phyloP scores from a whole-genome alignment of 2,888 invertebrate genomes.

The Torymus tubicola region DNA sequence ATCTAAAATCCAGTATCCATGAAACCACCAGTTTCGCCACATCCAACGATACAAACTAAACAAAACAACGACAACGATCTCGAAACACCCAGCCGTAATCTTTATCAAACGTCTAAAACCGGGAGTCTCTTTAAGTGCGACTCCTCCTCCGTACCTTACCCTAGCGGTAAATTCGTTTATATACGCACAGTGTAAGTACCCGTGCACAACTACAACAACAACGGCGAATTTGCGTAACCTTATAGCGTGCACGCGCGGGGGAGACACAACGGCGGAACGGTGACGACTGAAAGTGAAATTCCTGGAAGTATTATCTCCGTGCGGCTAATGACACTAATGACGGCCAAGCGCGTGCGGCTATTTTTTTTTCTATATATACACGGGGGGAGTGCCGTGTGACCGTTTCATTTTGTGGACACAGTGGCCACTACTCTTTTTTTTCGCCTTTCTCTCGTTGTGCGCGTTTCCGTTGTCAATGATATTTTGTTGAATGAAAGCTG shows the following conservation, averaged over 20 bases:
- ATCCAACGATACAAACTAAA: not conserved
- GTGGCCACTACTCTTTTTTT: not conserved
- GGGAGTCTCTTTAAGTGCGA: slow-evolving; percentile 1
- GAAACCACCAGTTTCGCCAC: slow-evolving; percentile 1
- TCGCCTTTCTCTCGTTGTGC: not conserved
- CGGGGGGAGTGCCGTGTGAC: slow-evolving; percentile 4
- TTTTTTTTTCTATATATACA: not conserved
- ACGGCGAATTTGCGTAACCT: slow-evolving; percentile 41
- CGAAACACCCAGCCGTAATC: slow-evolving; percentile 4
- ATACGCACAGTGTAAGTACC: not conserved
- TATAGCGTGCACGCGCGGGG: not conserved
- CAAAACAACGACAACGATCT: slow-evolving; percentile 1
- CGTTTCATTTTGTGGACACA: slow-evolving; percentile 36
- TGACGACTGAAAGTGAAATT: slow-evolving; percentile 61
- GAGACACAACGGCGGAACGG: not conserved
- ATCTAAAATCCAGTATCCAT: not conserved
- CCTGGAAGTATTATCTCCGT: slow-evolving; percentile 60
- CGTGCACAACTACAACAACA: not conserved
- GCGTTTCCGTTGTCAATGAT: not conserved
- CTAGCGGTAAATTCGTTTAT: slow-evolving; percentile 32
- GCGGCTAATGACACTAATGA: slow-evolving; percentile 50
- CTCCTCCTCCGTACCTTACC: not conserved
- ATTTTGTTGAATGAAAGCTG: no score
- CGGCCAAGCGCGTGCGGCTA: slow-evolving; percentile 1
- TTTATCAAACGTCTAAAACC: slow-evolving; percentile 19